Conservation (phyloP, 1,140 invertebrate species). For the Drosophila sulfurigaster region DNA sequence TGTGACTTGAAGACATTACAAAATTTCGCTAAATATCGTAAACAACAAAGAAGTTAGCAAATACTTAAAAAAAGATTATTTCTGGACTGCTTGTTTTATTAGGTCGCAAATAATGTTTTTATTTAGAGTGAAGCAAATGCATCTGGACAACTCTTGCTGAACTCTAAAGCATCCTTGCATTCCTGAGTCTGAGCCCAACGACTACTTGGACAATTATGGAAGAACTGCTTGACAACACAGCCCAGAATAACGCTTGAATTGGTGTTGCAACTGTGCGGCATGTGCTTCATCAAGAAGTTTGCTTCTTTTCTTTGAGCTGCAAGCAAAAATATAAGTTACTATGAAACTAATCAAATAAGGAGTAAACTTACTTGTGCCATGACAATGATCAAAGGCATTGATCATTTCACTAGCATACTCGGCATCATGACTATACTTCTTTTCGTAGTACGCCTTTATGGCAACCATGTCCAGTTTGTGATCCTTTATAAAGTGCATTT, state of each 20-base stretch:
- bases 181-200: slow-evolving; percentile 65
- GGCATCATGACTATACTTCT: slow-evolving; percentile 39
- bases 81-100: neutral
- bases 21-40: too few species aligned
- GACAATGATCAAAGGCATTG: slow-evolving; percentile 71
- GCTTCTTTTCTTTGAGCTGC: slow-evolving; percentile 55
- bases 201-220: slow-evolving; percentile 66
- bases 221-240: slow-evolving; percentile 74
- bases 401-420: slow-evolving; percentile 76
- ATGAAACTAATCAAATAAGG: neutral
- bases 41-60: too few species aligned
- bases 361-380: slow-evolving; percentile 55
- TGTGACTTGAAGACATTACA: too few species aligned
- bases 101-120: neutral
- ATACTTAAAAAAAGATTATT: too few species aligned
- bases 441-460: slow-evolving; percentile 42
- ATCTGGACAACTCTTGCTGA: slow-evolving; percentile 62
- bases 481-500: slow-evolving; percentile 57
- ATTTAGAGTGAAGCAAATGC: slow-evolving; percentile 57
- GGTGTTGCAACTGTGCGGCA: slow-evolving; percentile 58
- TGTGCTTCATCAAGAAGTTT: slow-evolving; percentile 57
- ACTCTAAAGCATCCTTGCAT: slow-evolving; percentile 55
- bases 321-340: neutral
- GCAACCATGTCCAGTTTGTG: slow-evolving; percentile 57
- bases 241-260: slow-evolving; percentile 60